Base-by-base conservation (phyloP, 2,888 invertebrate genomes). In the Aphidoletes aphidimyza region DNA sequence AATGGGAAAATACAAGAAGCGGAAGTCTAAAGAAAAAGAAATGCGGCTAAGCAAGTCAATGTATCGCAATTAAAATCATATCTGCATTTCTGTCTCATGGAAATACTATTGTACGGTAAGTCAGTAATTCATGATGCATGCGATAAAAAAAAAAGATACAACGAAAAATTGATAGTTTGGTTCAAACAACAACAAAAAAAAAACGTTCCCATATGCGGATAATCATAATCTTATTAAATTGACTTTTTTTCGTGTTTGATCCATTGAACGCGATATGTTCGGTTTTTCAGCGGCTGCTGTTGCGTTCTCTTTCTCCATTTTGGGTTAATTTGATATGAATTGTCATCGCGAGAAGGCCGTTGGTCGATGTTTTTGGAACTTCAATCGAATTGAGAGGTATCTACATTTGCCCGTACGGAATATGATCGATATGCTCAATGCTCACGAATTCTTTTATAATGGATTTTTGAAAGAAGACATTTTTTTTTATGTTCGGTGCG, bases 141-240 rank as follows among this genome's bases (percentile, higher is more conserved):
- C 22, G 54, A 54, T 54, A 54, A 54, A 54, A 54, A 54, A 11
- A 69, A 14, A 30, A 26, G 30, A 69, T 69, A 69, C 30, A 30
- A 69, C 69, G 69, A 69, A 69, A 69, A 69, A 69, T 69, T 69
- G 69, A 69, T 69, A 30, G 69, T 69, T 69, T n/a, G 69, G n/a
- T n/a, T n/a, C n/a, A n/a, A n/a, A n/a, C n/a, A n/a, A 69, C 30
- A 26, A 69, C 69, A 69, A 26, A 30, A 69, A 69, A 30, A 69
- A 69, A 26, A 9, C 69, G 69, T 69, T 69, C 30, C 17, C n/a
- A n/a, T n/a, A n/a, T n/a, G n/a, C n/a, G n/a, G n/a, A 30, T 69
- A 69, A 69, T 69, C 69, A 69, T 69, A 69, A 69, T 69, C 69
- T 69, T 69, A 69, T 69, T 69, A 69, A 69, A 69, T 69, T 69